Evolutionary conservation across 1,140 invertebrate genomes (phyloP), one percentile per base, ranked within the genome.

Genomic region (Pseudomyrmex pallidus): DNA sequence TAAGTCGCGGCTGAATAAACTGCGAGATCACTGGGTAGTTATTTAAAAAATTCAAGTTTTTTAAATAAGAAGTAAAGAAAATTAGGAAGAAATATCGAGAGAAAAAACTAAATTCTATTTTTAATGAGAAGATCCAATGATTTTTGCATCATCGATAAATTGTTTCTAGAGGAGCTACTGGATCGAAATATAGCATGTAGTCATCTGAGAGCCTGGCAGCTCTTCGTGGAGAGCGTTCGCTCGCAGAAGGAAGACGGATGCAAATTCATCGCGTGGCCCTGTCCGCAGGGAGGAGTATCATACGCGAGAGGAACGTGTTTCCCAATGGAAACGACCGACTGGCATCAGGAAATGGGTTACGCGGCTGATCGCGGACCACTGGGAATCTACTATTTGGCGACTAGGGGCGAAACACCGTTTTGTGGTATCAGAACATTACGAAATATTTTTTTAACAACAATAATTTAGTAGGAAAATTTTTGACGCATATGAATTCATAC

Each of bases 141-240:
- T 25, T 35, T 35, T 35, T 35, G 12, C 44, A 5, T n/a, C 48
- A 13, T 22, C 17, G 0, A 20, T 56, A 8, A 35, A 13, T 48
- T 15, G 15, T 78, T 85, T 17, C 5, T 82, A 94, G 93, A 93
- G 17, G 91, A 93, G 35, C 54, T 87, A 70, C 68, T 94, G 50
- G 92, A 94, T 63, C 89, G 86, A 61, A 74, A 94, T 95, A 96
- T 97, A 87, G 96, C 96, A 13, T 97, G 97, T 91, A 97, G 97
- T 86, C 97, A 97, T 92, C 93, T 96, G 82, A 95, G 96, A 67
- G 95, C 96, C 1, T 97, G 96, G 96, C 93, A 95, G 61, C 95
- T 96, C 62, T 97, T 96, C 88, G 95, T 96, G 4, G 96, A 97
- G 90, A 97, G 96, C n/a, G 86, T 97, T 2, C 88, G 84, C 1